Evolutionary conservation across 2,113 vertebrate genomes (phyloP).

Genomic region (Centrocercus urophasianus): DNA sequence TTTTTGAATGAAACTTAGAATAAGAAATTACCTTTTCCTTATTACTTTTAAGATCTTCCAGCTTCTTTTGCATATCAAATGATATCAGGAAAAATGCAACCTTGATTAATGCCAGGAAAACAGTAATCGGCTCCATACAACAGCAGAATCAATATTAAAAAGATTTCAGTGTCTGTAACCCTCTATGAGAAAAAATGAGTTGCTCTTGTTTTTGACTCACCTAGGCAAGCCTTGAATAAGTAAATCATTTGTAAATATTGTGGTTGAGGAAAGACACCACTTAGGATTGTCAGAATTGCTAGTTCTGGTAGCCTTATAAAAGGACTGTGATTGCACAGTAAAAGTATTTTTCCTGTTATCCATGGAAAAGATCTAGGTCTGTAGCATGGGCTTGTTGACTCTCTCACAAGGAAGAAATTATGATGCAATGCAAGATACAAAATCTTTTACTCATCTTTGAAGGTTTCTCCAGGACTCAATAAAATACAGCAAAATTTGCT

Average conservation of each 20-base stretch:
- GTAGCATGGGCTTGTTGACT: not conserved
- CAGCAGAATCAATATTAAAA: not conserved
- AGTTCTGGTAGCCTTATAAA: constrained; percentile 7
- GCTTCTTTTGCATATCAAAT: not conserved
- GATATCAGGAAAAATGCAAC: not conserved
- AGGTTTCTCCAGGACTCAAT: not conserved
- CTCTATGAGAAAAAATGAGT: not conserved
- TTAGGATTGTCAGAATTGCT: constrained; percentile 5
- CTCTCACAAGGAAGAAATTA: constrained; percentile 1
- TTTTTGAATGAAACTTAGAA: constrained; percentile 32
- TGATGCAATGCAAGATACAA: not conserved
- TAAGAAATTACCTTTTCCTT: not conserved
- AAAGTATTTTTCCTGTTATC: constrained; percentile 28
- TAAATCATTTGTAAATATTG: not conserved
- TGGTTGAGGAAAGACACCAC: not conserved
- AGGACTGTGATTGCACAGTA: not conserved
- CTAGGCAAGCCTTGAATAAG: not conserved
- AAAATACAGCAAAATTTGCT: constrained; percentile 11
- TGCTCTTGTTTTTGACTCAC: not conserved
- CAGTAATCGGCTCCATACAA: not conserved
- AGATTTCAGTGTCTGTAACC: not conserved
- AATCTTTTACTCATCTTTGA: constrained; percentile 41
- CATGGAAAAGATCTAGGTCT: not conserved
- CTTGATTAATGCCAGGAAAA: not conserved
- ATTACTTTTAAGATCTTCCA: not conserved